These are phyloP conservation scores for Perizoma affinitatum DNA, from an alignment of 2,888 invertebrate genomes.

Conservation along the genomic window DNA sequence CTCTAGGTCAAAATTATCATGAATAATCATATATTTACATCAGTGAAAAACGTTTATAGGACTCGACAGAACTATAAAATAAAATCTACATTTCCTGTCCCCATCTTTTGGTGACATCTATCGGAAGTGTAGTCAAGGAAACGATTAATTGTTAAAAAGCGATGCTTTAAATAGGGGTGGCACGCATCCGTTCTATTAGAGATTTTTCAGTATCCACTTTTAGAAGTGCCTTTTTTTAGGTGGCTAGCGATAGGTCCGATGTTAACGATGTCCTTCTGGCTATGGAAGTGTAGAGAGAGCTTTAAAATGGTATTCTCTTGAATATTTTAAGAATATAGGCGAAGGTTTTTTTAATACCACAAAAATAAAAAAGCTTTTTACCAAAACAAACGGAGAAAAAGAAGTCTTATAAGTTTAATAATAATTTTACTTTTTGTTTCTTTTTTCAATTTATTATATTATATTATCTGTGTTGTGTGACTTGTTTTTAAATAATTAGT, in stretches of 20 bases:
- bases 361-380: too few relatives aligned
- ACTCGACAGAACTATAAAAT: constrained; percentile 38
- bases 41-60: constrained; percentile 20
- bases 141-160: constrained; percentile 71
- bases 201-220: constrained; percentile 55
- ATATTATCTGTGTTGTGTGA: too few relatives aligned
- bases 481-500: too few relatives aligned
- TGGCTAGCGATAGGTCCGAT: constrained; percentile 55
- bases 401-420: too few relatives aligned
- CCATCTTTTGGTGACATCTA: constrained; percentile 49
- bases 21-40: background rate
- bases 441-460: too few relatives aligned
- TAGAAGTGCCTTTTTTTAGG: constrained; percentile 53
- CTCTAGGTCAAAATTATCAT: too few relatives aligned
- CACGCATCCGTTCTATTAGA: constrained; percentile 55
- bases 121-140: constrained; percentile 57
- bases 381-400: too few relatives aligned
- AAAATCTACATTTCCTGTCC: constrained; percentile 51
- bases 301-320: constrained; percentile 8
- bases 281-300: constrained; percentile 45
- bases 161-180: constrained; percentile 54
- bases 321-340: too few relatives aligned
- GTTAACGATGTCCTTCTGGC: constrained; percentile 68
- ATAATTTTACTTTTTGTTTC: too few relatives aligned
- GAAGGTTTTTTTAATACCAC: too few relatives aligned